Conservation (phyloP, 2,888 invertebrate genomes). For the Meteorus colon region DNA sequence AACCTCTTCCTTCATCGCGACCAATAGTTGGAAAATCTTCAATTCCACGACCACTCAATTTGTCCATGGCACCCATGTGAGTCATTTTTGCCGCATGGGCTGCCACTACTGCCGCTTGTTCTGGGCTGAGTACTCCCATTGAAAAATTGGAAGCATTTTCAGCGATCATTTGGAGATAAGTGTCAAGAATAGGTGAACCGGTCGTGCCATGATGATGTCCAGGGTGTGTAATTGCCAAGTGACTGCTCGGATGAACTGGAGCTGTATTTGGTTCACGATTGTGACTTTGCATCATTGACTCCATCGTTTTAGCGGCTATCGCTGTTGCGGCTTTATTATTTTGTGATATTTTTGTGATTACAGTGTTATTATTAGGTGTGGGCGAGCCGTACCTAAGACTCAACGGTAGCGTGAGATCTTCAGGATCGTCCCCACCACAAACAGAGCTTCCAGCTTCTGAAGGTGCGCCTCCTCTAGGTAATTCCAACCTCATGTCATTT, state of each 20-base stretch:
- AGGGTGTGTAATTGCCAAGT: conserved; percentile 56
- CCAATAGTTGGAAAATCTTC: conserved; percentile 70
- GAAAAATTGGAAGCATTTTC: conserved; percentile 83
- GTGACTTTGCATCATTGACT: conserved; percentile 77
- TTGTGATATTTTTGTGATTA: conserved; percentile 66
- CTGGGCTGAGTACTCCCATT: conserved; percentile 78
- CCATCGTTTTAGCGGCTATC: conserved; percentile 80
- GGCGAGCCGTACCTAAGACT: conserved; percentile 79
- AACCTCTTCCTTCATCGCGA: conserved; percentile 65
- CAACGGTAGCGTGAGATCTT: conserved; percentile 84
- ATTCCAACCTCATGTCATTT: conserved; percentile 85
- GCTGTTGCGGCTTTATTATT: conserved; percentile 73
- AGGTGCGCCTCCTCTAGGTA: conserved; percentile 81
- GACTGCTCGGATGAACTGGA: conserved; percentile 71
- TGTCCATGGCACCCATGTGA: conserved; percentile 81
- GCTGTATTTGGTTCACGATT: conserved; percentile 83
- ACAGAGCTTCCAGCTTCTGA: conserved; percentile 83
- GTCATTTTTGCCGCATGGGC: conserved; percentile 87
- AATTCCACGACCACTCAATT: conserved; percentile 59
- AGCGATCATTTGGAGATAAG: conserved; percentile 90
- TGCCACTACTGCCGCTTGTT: conserved; percentile 78
- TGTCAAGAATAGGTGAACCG: conserved; percentile 87
- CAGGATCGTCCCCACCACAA: conserved; percentile 88
- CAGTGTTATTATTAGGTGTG: conserved; percentile 76
- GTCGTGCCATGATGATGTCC: conserved; percentile 66